Evolutionary conservation across 2,113 vertebrate genomes (phyloP), one percentile per base, ranked within the genome.

Genomic region (Lontra canadensis): DNA sequence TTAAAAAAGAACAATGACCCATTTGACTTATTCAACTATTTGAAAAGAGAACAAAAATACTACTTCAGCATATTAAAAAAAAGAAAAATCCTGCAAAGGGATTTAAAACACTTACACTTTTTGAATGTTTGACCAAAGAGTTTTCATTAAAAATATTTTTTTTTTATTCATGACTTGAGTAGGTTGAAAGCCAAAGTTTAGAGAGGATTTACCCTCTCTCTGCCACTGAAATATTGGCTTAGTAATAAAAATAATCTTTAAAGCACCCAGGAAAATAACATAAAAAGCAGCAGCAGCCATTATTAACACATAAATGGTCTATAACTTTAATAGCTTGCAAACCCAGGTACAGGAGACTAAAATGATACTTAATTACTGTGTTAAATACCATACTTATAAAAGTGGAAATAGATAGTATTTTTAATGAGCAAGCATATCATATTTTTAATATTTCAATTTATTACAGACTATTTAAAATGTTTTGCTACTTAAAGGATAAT

Each of bases 181-280:
- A 90, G 25, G 42, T 55, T 67, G 42, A 94, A 91, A 57, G 55
- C 12, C 61, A 96, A 63, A 59, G 49, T 91, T 95, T 29, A 93
- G 26, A 79, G 2, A 95, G 23, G 4, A 93, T 65, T 84, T 79
- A 69, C 17, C 36, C 26, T 95, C 29, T 79, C 25, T 81, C 1
- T 86, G 67, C 36, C 34, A 17, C 36, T 87, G 34, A 95, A 96
- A 93, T 87, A 81, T 4, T 83, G 13, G 26, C 63, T 95, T 90
- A 83, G 93, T 86, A 93, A 87, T 90, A 86, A 93, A 96, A 92
- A 83, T 73, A 95, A 89, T 91, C 18, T 93, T 93, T 87, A 97
- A 31, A 82, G 47, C 29, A 93, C 31, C 34, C 25, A 57, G 36
- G 20, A 96, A 96, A 98, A 94, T 52, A 97, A 88, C 31, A 71